A percentile compares a stretch with the other conserved stretches of the same genome.
These are phyloP conservation scores for Oncorhynchus gorbuscha DNA, from an alignment of 2,113 vertebrate genomes.

Conservation along the genomic window DNA sequence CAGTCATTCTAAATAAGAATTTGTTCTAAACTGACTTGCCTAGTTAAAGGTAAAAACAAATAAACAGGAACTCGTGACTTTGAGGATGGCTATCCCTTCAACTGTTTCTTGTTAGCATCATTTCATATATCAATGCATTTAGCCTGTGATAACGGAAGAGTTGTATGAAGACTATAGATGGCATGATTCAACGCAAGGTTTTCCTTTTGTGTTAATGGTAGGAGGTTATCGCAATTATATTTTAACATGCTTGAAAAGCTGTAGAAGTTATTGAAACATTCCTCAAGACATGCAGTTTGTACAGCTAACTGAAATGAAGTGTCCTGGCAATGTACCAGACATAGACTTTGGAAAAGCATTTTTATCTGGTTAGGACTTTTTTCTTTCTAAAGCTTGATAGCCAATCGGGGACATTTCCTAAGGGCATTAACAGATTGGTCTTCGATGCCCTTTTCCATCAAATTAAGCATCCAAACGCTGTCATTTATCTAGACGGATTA, in stretches of 20 bases:
- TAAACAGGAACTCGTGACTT: constrained; percentile 48
- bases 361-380: too few relatives aligned
- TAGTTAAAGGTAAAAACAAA: too few relatives aligned
- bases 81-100: constrained; percentile 56
- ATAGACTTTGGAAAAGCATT: too few relatives aligned
- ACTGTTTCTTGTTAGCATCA: constrained; percentile 49
- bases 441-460: not conserved
- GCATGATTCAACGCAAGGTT: constrained; percentile 27
- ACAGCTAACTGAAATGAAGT: constrained; percentile 6
- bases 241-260: constrained; percentile 22
- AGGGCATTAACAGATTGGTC: not conserved
- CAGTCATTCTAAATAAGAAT: too few relatives aligned
- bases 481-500: not conserved
- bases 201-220: constrained; percentile 25
- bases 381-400: too few relatives aligned
- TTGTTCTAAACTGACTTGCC: too few relatives aligned
- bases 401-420: too few relatives aligned
- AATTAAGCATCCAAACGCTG: not conserved
- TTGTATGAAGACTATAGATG: not conserved
- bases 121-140: constrained; percentile 56
- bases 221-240: constrained; percentile 36
- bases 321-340: not conserved
- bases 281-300: constrained; percentile 17
- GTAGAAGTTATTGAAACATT: constrained; percentile 15
- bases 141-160: constrained; percentile 33